These are phyloP conservation scores for Sepiola atlantica DNA, from an alignment of 2,888 invertebrate genomes.

Conservation along the genomic window DNA sequence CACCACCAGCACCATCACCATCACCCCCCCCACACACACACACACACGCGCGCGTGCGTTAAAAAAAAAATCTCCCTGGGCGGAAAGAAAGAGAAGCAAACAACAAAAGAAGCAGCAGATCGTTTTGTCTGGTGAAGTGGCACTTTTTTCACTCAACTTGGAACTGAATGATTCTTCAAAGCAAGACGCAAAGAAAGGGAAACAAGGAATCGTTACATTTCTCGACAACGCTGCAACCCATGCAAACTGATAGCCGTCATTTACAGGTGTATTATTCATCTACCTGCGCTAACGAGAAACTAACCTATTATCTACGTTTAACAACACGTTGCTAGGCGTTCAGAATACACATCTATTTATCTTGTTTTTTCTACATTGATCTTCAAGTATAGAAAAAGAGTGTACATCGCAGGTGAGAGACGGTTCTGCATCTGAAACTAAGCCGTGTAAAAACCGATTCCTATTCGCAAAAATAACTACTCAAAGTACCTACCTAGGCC, in stretches of 20 bases:
- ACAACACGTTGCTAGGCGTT: background rate
- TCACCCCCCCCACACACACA: too few relatives aligned
- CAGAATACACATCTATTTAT: background rate
- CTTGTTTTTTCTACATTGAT: background rate
- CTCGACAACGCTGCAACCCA: background rate
- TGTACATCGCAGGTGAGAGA: background rate
- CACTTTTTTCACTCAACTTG: background rate
- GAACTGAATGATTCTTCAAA: background rate
- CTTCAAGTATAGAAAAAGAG: background rate
- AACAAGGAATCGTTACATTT: background rate
- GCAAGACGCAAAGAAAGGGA: background rate
- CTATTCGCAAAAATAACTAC: too few relatives aligned
- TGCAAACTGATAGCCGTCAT: constrained; percentile 20
- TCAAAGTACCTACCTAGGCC: too few relatives aligned
- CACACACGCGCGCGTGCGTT: too few relatives aligned
- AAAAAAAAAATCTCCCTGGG: background rate
- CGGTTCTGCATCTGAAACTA: background rate
- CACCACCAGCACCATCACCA: background rate
- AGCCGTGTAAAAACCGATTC: background rate
- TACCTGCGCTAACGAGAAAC: background rate
- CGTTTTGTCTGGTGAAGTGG: background rate
- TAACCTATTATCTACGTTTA: background rate
- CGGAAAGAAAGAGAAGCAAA: background rate
- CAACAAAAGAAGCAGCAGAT: too few relatives aligned
- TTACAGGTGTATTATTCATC: background rate